Conservation (phyloP, 2,113 vertebrate genomes). For the Bubo blakistoni region DNA sequence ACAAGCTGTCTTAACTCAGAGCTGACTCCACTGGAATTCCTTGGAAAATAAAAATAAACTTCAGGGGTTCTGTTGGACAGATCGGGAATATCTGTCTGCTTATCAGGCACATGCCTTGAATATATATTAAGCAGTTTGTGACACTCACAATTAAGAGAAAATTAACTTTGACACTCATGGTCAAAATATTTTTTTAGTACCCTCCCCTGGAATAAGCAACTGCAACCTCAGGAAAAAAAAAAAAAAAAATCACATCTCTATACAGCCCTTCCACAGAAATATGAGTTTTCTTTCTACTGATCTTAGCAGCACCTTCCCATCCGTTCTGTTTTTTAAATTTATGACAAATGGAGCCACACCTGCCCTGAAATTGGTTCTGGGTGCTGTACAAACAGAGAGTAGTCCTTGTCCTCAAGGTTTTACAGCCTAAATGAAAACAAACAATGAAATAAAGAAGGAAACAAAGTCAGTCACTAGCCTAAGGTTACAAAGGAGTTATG, state of each 20-base stretch:
- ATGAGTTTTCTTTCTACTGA: background rate
- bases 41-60: background rate
- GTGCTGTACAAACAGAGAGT: background rate
- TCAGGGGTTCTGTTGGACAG: background rate
- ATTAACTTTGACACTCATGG: background rate
- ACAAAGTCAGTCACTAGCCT: background rate
- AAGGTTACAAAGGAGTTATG: background rate
- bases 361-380: background rate
- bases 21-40: background rate
- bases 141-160: background rate
- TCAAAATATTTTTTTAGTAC: background rate
- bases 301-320: background rate
- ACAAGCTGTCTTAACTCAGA: background rate
- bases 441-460: background rate
- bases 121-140: background rate
- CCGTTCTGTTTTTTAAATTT: background rate
- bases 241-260: background rate
- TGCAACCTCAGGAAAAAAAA: accelerated
- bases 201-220: background rate
- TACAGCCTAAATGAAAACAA: background rate
- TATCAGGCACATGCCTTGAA: background rate
- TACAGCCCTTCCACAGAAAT: background rate
- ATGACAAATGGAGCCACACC: background rate
- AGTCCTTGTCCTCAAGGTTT: background rate
- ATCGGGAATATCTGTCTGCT: background rate